Base-by-base conservation (phyloP, 2,888 invertebrate species). In the Cylloceria caligata region DNA sequence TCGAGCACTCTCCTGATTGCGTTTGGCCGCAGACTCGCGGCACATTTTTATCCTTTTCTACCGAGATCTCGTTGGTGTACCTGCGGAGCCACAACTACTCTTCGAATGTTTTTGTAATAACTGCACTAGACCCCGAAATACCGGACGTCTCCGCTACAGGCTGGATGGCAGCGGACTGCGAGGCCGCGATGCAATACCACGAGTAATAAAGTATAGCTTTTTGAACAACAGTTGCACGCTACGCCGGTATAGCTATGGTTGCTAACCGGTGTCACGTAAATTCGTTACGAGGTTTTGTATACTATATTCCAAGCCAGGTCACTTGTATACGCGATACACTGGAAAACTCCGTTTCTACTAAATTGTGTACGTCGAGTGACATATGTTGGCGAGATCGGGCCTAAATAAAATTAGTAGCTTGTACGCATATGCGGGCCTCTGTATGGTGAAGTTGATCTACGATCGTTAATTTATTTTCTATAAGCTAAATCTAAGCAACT, bases 1-100 rank as follows among this genome's bases (percentile, higher is more conserved):
- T 84, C 84, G 73, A 57, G 84, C 88, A 88, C 87, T 88, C 86
- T 87, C 81, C 84, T 87, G 88, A 88, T 88, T 88, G 88, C 87
- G 68, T 85, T 74, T 67, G 83, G 85, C 84, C 86, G 83, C 87
- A 71, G 64, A 68, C 69, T 27, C 45, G 24, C n/a, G 11, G 36
- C 13, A 36, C 21, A 9, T 57, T 55, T 39, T 36, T 49, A 19
- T 45, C 36, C 27, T 71, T 81, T 57, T 67, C 1, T 30, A 13
- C 19, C 57, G 57, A 57, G 57, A n/a, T 13, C 30, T 7, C 6
- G n/a, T 30, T 16, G 24, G 42, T 55, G 71, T 57, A 67, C 52
- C 47, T 57, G 62, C 57, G n/a, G 21, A 34, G 30, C 45, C 39
- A 36, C 36, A 19, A 45, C 69, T 7, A 62, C 62, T 47, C 73